These are phyloP conservation scores for Drosophila austrosaltans DNA, from an alignment of 2,888 invertebrate genomes.

Conservation along the genomic window DNA sequence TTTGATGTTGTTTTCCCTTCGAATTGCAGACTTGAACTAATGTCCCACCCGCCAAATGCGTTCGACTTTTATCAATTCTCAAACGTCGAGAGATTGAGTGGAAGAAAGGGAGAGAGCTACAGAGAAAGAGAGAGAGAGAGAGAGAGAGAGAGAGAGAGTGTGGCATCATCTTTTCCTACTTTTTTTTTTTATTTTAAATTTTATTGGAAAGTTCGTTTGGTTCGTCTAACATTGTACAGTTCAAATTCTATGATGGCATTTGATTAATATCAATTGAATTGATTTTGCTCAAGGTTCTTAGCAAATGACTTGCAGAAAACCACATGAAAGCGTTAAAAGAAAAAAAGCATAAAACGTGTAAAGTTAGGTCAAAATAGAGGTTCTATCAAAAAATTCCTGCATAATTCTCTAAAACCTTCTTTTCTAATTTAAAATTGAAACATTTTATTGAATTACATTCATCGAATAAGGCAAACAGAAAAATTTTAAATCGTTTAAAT, in stretches of 20 bases:
- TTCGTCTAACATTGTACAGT: conserved; percentile 9
- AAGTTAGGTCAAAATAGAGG: conserved; percentile 32
- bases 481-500: too few relatives aligned
- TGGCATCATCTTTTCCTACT: neutral
- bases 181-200: neutral
- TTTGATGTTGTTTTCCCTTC: conserved; percentile 42
- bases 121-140: conserved; percentile 3
- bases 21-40: conserved; percentile 57
- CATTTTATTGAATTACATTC: neutral
- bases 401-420: neutral
- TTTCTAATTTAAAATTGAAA: neutral
- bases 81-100: neutral
- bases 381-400: conserved; percentile 38
- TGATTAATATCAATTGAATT: conserved; percentile 73
- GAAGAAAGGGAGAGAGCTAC: conserved; percentile 30
- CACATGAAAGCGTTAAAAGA: neutral
- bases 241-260: conserved; percentile 39
- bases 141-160: neutral
- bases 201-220: conserved; percentile 15
- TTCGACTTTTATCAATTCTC: conserved; percentile 63
- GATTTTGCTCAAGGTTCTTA: conserved; percentile 70
- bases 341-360: conserved; percentile 31
- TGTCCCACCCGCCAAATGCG: conserved; percentile 20
- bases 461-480: too few relatives aligned
- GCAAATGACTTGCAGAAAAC: conserved; percentile 44